Evolutionary conservation across 2,797 vertebrate species (phyloP).

Genomic region (Apogon hyalosoma): DNA sequence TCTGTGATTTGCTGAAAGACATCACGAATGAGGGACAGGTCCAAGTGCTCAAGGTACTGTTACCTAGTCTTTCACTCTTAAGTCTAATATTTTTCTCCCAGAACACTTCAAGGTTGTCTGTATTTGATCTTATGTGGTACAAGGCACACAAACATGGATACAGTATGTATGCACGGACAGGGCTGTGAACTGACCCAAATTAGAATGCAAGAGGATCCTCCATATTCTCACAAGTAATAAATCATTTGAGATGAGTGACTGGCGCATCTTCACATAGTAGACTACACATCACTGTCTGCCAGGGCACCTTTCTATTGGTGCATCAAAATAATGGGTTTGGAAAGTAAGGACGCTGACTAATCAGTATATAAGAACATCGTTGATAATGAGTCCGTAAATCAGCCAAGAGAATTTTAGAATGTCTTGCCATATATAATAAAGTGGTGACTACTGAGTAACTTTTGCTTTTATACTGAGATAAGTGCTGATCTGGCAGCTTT

Average conservation of each 20-base stretch:
- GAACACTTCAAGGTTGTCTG: neutral
- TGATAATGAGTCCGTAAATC: neutral
- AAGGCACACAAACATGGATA: neutral
- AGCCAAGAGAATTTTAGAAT: neutral
- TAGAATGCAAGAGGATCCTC: neutral
- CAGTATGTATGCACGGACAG: neutral
- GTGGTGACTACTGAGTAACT: neutral
- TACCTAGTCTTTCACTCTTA: neutral
- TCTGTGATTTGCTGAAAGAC: conserved; percentile 89
- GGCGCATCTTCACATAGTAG: neutral
- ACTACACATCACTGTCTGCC: conserved; percentile 8
- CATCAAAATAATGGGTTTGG: conserved; percentile 13
- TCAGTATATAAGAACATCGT: neutral
- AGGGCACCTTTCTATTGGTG: neutral
- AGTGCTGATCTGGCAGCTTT: neutral
- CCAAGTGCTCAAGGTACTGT: conserved; percentile 92
- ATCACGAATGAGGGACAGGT: conserved; percentile 93
- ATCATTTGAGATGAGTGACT: conserved; percentile 6
- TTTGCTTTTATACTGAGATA: neutral
- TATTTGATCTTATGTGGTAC: conserved; percentile 36
- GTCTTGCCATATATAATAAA: no score
- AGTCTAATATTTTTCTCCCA: neutral
- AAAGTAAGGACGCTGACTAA: neutral
- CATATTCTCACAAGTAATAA: conserved; percentile 6
- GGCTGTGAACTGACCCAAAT: conserved; percentile 11